Evolutionary conservation across 2,888 invertebrate species (phyloP).

Genomic region (Neoscelio sp.): DNA sequence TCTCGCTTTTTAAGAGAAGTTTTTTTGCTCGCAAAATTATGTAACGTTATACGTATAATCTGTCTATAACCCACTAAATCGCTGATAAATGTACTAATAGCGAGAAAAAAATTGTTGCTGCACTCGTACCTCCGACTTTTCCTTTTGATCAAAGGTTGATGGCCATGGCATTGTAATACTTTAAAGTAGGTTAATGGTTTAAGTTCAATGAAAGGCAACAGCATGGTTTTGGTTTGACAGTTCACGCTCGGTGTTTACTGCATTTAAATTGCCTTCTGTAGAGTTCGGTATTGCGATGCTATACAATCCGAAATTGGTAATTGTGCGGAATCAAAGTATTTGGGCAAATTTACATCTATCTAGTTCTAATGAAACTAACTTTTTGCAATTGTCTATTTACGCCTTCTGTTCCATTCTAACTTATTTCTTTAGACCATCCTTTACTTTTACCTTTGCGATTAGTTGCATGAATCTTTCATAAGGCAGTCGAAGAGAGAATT

Average conservation of each 20-base stretch:
- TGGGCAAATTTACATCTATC: constrained; percentile 16
- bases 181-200: constrained; percentile 56
- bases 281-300: too few relatives aligned
- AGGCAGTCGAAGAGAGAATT: constrained; percentile 20
- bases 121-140: constrained; percentile 33
- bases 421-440: constrained; percentile 49
- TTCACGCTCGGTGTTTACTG: constrained; percentile 8
- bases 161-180: constrained; percentile 59
- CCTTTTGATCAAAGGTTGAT: constrained; percentile 29
- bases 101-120: background rate
- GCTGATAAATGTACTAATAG: background rate
- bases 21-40: constrained; percentile 31
- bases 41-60: constrained; percentile 12
- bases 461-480: constrained; percentile 51
- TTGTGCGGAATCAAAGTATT: too few relatives aligned
- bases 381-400: constrained; percentile 17
- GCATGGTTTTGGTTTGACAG: constrained; percentile 14
- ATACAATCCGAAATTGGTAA: constrained; percentile 20
- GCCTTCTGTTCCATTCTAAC: constrained; percentile 13
- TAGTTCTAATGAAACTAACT: constrained; percentile 6
- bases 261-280: background rate
- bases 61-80: too few relatives aligned
- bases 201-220: constrained; percentile 34
- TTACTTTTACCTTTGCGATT: constrained; percentile 57
- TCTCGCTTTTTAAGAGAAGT: background rate